These are phyloP conservation scores for Notechis scutatus DNA, from an alignment of 2,113 vertebrate species.

Conservation along the genomic window DNA sequence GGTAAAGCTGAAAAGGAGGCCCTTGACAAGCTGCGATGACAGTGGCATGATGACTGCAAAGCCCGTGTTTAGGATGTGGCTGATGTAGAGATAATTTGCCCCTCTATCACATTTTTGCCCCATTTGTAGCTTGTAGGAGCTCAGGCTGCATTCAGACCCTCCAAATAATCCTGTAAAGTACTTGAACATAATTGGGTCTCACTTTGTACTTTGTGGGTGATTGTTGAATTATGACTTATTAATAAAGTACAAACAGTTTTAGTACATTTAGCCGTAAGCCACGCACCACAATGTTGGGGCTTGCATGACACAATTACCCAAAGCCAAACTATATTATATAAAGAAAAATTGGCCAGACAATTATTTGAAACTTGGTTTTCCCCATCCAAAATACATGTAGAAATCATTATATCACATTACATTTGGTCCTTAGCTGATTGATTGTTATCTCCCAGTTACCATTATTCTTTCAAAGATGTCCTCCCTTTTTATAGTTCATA, in stretches of 20 bases:
- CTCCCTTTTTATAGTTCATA: background rate
- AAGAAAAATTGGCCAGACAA: background rate
- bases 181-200: background rate
- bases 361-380: background rate
- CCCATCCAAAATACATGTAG: background rate
- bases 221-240: background rate
- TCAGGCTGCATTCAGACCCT: background rate
- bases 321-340: background rate
- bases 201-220: background rate
- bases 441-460: background rate
- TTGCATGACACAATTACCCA: background rate
- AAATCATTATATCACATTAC: background rate
- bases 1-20: rapidly evolving
- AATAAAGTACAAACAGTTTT: background rate
- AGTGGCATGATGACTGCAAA: background rate
- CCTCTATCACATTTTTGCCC: background rate
- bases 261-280: background rate
- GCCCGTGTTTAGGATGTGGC: background rate
- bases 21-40: background rate
- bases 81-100: background rate
- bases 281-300: background rate
- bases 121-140: background rate
- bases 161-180: background rate
- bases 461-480: background rate
- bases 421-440: background rate